Conservation (phyloP, 1,140 invertebrate species). For the Bombus confusus region DNA sequence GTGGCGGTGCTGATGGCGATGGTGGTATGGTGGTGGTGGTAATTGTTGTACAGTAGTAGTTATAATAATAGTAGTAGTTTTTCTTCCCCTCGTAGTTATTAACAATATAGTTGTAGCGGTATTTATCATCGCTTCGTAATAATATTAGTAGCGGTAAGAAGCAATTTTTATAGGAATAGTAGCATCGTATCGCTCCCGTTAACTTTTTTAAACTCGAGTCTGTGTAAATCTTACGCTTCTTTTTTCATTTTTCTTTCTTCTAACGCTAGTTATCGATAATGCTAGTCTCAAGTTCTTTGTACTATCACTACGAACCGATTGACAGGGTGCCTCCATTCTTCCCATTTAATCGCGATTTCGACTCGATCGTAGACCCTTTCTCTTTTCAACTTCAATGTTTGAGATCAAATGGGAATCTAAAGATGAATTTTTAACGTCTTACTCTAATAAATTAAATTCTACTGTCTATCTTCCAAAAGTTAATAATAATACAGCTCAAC, state of each 20-base stretch:
- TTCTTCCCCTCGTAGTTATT: constrained; percentile 31
- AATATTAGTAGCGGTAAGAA: constrained; percentile 43
- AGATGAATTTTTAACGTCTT: too few species aligned
- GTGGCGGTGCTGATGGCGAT: constrained; percentile 33
- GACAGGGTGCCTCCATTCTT: constrained; percentile 33
- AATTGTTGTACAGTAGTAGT: constrained; percentile 34
- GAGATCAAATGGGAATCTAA: too few species aligned
- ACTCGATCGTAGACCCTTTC: not conserved
- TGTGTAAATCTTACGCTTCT: not conserved
- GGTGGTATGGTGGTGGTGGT: constrained; percentile 43
- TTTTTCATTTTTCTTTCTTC: not conserved
- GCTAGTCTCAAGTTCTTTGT: constrained; percentile 51
- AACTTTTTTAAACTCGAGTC: not conserved
- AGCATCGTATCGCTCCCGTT: constrained; percentile 27
- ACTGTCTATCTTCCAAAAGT: too few species aligned
- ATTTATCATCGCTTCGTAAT: constrained; percentile 20
- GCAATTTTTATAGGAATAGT: constrained; percentile 49
- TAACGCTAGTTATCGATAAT: constrained; percentile 40
- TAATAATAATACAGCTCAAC: too few species aligned
- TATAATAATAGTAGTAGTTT: constrained; percentile 45
- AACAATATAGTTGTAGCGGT: constrained; percentile 49
- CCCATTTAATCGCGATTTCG: constrained; percentile 18
- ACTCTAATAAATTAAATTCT: too few species aligned
- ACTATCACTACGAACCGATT: constrained; percentile 60
- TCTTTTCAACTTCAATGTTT: too few species aligned